These are phyloP conservation scores for Cantharis nigra DNA, from an alignment of 2,888 invertebrate species.

Conservation along the genomic window DNA sequence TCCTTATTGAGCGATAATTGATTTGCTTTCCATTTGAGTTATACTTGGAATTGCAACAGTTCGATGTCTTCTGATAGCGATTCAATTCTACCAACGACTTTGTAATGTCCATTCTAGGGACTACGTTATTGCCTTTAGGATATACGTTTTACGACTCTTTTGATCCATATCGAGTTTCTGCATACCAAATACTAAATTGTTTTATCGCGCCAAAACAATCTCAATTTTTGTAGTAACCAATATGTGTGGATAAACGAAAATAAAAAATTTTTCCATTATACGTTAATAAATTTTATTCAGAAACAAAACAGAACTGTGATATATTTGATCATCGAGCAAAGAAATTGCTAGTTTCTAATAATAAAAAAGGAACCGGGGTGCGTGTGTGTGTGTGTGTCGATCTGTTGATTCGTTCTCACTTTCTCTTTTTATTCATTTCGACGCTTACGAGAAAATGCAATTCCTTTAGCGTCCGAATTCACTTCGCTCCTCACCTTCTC, in stretches of 20 bases:
- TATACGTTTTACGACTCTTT: conserved; percentile 18
- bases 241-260: background rate
- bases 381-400: conserved; percentile 2
- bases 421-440: conserved; percentile 40
- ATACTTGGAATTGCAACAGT: conserved; percentile 23
- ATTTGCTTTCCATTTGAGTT: conserved; percentile 32
- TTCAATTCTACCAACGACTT: conserved; percentile 19
- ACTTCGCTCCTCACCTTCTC: conserved; percentile 46
- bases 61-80: conserved; percentile 18
- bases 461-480: conserved; percentile 46
- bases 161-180: conserved; percentile 18
- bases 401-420: conserved; percentile 21
- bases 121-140: conserved; percentile 17
- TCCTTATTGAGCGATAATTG: conserved; percentile 38
- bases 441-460: conserved; percentile 47
- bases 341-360: conserved; percentile 21
- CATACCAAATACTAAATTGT: conserved; percentile 16
- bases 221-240: background rate
- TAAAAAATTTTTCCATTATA: background rate
- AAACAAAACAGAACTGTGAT: background rate
- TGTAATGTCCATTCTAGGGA: conserved; percentile 25
- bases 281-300: background rate
- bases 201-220: background rate
- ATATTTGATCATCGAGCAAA: background rate
- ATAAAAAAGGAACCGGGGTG: conserved; percentile 18